phyloP scores from a whole-genome alignment of 64 coral and sea anemone species.

The Catalaphyllia jardinei region DNA sequence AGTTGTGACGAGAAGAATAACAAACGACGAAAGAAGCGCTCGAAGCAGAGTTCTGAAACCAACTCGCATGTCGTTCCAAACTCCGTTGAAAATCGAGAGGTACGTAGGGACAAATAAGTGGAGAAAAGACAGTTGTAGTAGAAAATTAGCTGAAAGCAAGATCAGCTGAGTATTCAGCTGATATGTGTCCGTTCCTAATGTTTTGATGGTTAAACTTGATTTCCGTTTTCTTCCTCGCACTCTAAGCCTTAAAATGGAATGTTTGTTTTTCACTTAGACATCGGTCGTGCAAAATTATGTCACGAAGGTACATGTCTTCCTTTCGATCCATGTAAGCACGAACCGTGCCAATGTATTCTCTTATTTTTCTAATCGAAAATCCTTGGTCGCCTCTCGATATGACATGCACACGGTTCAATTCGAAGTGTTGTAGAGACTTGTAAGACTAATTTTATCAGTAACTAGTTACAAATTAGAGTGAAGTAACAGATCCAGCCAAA shows the following conservation, averaged over 20 bases:
- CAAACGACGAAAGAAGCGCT: conserved; percentile 42
- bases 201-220: not conserved
- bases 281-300: not conserved
- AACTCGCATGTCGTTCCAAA: conserved; percentile 10
- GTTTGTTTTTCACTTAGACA: conserved; percentile 31
- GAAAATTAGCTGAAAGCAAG: not conserved
- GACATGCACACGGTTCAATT: no score
- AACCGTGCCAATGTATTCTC: not conserved
- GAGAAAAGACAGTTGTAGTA: not conserved
- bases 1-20: conserved; percentile 48
- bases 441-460: not conserved
- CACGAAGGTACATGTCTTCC: not conserved
- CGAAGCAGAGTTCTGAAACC: conserved; percentile 33
- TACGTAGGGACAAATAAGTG: not conserved
- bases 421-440: not conserved
- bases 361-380: not conserved
- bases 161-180: conserved; percentile 20
- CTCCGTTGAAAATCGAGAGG: conserved; percentile 21
- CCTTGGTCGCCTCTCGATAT: not conserved
- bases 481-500: not conserved
- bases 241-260: conserved; percentile 11
- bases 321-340: not conserved
- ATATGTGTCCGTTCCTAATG: not conserved
- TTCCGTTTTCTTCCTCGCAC: not conserved
- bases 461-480: not conserved